Percentiles rank a stretch among this genome's conserved stretches.
Evolutionary conservation across 2,113 vertebrate species (phyloP).

Genomic region (Xyrauchen texanus): DNA sequence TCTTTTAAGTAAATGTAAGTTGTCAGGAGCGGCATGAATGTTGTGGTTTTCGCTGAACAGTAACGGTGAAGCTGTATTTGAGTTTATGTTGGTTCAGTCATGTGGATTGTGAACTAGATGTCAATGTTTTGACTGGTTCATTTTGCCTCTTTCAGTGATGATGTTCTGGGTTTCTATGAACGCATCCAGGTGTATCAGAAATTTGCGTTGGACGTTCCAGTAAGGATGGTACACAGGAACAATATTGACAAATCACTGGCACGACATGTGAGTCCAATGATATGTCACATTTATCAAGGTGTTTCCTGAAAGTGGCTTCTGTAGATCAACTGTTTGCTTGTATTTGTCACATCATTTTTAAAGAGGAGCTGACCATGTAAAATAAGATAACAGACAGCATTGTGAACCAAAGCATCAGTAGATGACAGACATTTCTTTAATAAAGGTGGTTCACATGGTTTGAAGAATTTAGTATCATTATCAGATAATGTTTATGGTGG

Average conservation of each 20-base stretch:
- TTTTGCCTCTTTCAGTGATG: constrained; percentile 58
- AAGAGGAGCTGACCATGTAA: too few relatives aligned
- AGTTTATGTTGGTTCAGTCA: too few relatives aligned
- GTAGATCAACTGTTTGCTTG: too few relatives aligned
- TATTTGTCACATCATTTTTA: too few relatives aligned
- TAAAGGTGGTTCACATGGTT: constrained; percentile 25
- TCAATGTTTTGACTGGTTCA: not conserved
- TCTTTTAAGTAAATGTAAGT: not conserved
- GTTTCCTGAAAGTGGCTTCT: too few relatives aligned
- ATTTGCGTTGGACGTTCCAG: constrained; percentile 51
- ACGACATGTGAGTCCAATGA: constrained; percentile 55
- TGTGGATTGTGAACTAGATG: not conserved
- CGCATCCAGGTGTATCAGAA: constrained; percentile 62
- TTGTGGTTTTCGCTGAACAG: not conserved
- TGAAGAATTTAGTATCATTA: not conserved
- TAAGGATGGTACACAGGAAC: constrained; percentile 61
- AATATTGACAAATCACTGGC: constrained; percentile 47
- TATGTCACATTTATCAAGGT: too few relatives aligned
- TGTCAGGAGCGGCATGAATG: not conserved
- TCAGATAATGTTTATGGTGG: not conserved
- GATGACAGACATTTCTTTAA: not conserved
- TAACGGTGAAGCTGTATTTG: not conserved
- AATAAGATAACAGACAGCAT: too few relatives aligned
- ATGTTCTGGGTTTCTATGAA: constrained; percentile 65
- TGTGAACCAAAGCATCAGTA: too few relatives aligned